Percentiles rank a stretch among this genome's conserved stretches.
Conservation (phyloP, 1,140 invertebrate species). For the Tribolium madens region DNA sequence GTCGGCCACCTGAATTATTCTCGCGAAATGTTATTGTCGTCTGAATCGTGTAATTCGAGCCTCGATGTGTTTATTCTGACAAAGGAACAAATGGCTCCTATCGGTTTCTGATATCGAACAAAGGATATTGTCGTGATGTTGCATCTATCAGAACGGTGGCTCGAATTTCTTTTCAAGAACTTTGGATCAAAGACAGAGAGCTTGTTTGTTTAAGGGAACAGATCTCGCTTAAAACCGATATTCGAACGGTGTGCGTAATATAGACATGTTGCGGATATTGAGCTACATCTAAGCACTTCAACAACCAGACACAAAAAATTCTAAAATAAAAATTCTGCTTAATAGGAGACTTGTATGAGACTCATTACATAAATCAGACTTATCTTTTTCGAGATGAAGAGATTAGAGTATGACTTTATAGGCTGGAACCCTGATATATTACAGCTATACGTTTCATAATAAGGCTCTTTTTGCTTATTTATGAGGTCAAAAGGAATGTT, state of each 20-base stretch:
- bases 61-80: slow-evolving; percentile 33
- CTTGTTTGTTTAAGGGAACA: slow-evolving; percentile 18
- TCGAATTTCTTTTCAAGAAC: slow-evolving; percentile 31
- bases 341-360: neutral
- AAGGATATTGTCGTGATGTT: slow-evolving; percentile 38
- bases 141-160: slow-evolving; percentile 28
- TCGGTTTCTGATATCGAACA: slow-evolving; percentile 31
- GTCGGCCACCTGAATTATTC: neutral
- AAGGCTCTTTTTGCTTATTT: slow-evolving; percentile 3
- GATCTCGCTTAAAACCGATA: slow-evolving; percentile 17
- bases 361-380: neutral
- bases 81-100: slow-evolving; percentile 38
- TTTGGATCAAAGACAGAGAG: slow-evolving; percentile 14
- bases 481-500: slow-evolving; percentile 1
- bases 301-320: neutral
- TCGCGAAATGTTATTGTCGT: neutral
- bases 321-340: neutral
- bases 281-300: neutral
- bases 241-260: slow-evolving; percentile 17
- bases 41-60: slow-evolving; percentile 24
- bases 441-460: neutral
- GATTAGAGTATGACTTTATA: neutral
- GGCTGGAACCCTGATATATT: neutral
- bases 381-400: slow-evolving; percentile 8
- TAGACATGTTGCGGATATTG: neutral